Evolutionary conservation across 1,140 invertebrate genomes (phyloP).

Genomic region (Drosophila serrata): DNA sequence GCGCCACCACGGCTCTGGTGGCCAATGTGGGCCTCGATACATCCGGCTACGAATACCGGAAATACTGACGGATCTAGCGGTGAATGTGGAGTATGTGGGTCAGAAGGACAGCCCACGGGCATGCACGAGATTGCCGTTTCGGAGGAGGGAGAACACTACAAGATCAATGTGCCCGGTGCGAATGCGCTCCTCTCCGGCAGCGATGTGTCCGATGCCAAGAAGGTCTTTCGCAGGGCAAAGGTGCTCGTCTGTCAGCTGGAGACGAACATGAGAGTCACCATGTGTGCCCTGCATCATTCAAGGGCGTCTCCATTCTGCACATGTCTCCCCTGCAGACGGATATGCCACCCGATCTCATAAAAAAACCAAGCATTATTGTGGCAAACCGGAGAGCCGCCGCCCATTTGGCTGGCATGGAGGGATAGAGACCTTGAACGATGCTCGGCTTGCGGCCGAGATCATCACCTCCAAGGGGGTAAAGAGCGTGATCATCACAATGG

Average conservation of each 20-base stretch:
- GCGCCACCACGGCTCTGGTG: constrained; percentile 92
- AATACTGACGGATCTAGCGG: constrained; percentile 88
- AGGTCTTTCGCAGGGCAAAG: constrained; percentile 37
- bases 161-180: constrained; percentile 95
- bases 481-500: constrained; percentile 93
- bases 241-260: constrained; percentile 94
- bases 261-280: constrained; percentile 90
- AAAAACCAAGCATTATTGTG: constrained; percentile 92
- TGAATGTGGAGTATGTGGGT: constrained; percentile 88
- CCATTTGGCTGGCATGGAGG: constrained; percentile 88
- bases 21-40: constrained; percentile 95
- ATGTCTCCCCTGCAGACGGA: constrained; percentile 90
- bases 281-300: constrained; percentile 92
- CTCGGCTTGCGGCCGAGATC: constrained; percentile 87
- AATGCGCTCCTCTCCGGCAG: constrained; percentile 89
- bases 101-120: constrained; percentile 87
- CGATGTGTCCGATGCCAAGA: constrained; percentile 87
- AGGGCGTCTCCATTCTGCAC: constrained; percentile 92
- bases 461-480: constrained; percentile 90
- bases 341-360: constrained; percentile 88
- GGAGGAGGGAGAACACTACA: constrained; percentile 94
- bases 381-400: constrained; percentile 95
- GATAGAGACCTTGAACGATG: constrained; percentile 85
- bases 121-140: constrained; percentile 92
- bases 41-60: constrained; percentile 86